These are phyloP conservation scores for Noctua comes DNA, from an alignment of 2,888 invertebrate genomes.

Conservation along the genomic window DNA sequence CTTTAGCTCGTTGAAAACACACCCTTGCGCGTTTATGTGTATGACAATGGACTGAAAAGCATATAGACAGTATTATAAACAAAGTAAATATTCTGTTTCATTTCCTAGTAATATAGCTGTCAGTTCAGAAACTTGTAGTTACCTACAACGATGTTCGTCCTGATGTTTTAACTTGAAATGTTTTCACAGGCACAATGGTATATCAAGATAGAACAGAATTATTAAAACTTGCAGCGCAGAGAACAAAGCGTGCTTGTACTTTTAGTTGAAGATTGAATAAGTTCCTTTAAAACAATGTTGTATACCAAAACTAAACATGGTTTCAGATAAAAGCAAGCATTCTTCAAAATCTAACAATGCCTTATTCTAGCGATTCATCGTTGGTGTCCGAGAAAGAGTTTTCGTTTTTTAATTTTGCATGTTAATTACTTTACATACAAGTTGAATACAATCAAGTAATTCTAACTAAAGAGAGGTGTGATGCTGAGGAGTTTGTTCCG, in stretches of 20 bases:
- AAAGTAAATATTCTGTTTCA: too few relatives aligned
- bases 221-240: slow-evolving; percentile 12
- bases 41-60: not conserved
- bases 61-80: not conserved
- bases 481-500: not conserved
- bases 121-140: not conserved
- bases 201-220: not conserved
- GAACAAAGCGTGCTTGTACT: slow-evolving; percentile 16
- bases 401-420: not conserved
- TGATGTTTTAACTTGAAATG: not conserved
- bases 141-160: slow-evolving; percentile 4
- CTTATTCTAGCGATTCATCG: not conserved
- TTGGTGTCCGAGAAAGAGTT: not conserved
- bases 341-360: not conserved
- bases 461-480: not conserved
- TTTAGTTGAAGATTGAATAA: not conserved
- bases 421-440: not conserved
- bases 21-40: not conserved
- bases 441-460: not conserved
- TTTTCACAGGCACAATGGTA: slow-evolving; percentile 9
- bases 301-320: not conserved
- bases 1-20: not conserved
- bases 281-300: not conserved
- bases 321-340: not conserved
- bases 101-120: not conserved